Conservation (phyloP, 2,888 invertebrate species). For the Hypena proboscidalis region DNA sequence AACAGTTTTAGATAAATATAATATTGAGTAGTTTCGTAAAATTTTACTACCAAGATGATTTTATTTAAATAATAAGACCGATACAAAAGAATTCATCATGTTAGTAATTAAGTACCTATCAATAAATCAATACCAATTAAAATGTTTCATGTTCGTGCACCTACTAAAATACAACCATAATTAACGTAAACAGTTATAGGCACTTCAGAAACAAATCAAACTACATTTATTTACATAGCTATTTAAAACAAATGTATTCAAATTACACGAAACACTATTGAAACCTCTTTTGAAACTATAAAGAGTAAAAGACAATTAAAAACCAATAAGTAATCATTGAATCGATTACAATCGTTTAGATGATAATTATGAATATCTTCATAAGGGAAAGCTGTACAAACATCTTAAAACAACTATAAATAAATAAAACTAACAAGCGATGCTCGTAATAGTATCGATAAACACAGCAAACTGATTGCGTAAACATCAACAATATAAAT, state of each 20-base stretch:
- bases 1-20: too few relatives aligned
- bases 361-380: slow-evolving; percentile 33
- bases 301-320: slow-evolving; percentile 42
- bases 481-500: slow-evolving; percentile 38
- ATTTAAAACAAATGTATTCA: slow-evolving; percentile 21
- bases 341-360: slow-evolving; percentile 33
- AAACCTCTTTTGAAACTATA: slow-evolving; percentile 26
- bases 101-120: too few relatives aligned
- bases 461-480: slow-evolving; percentile 38
- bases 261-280: slow-evolving; percentile 25
- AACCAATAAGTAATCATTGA: slow-evolving; percentile 37
- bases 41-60: too few relatives aligned
- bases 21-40: too few relatives aligned
- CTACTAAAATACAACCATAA: slow-evolving; percentile 6
- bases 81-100: too few relatives aligned
- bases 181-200: slow-evolving; percentile 17
- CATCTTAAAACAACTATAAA: slow-evolving; percentile 42
- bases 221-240: slow-evolving; percentile 14
- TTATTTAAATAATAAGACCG: too few relatives aligned
- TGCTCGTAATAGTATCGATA: slow-evolving; percentile 42
- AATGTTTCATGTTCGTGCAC: not conserved
- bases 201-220: slow-evolving; percentile 9
- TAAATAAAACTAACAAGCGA: slow-evolving; percentile 44
- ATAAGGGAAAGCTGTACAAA: slow-evolving; percentile 37
- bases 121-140: not conserved